Base-by-base conservation (phyloP, 1,140 invertebrate species). In the Acromyrmex heyeri region DNA sequence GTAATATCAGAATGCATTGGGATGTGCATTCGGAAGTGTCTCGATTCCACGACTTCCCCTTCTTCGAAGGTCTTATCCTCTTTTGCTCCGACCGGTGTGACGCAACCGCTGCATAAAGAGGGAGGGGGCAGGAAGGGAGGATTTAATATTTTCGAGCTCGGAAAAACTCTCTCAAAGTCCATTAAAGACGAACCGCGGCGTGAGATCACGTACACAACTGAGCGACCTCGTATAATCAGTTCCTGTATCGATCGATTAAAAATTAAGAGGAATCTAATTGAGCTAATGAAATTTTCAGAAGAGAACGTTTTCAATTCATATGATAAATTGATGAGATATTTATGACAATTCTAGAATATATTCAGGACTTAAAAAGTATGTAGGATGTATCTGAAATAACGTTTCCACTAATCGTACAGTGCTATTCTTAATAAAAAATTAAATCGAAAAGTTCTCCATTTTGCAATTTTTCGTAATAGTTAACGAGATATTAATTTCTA, bases 1-100 rank as follows among this genome's bases (percentile, higher is more conserved):
- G 69, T 73, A 75, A 83, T 83, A 83, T 83, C 79, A 83, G 79
- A 61, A 83, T 75, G 79, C 79, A 83, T 83, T 75, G 69, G 79
- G 38, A 83, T 83, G 79, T 83, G 79, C 79, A 83, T 75, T 73
- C 79, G 79, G 79, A 61, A 83, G 79, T 62, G 69, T 73, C 69
- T 59, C 79, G 79, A 83, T 73, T 83, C 79, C 38, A 57, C 79
- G 79, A 38, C 6, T 38, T 38, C 34, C 34, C 34, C 7, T 81
- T 81, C 65, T 81, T 72, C 69, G 69, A 30, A 6, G n/a, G 30
- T 48, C 24, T 83, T 73, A 62, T 24, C 79, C 69, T 62, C 55
- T 73, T 61, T 83, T 12, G 8, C 8, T 24, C 14, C 34, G 21
- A 69, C n/a, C 6, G 44, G 12, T 44, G 12, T 44, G 27, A 69